These are phyloP conservation scores for Sinocyclocheilus anshuiensis DNA, from an alignment of 2,113 vertebrate species.

Conservation along the genomic window DNA sequence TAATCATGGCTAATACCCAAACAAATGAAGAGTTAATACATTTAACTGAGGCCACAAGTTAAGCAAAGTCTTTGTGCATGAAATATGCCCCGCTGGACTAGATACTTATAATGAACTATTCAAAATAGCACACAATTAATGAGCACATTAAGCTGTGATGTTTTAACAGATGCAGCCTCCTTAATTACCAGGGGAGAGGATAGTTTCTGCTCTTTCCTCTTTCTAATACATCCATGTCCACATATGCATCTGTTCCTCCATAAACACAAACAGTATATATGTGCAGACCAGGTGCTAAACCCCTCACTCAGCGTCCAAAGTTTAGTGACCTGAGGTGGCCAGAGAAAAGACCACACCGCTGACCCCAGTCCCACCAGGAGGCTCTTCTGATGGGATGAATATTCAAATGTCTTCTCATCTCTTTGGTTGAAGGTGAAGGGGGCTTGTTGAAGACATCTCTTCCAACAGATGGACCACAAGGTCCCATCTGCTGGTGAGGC, in stretches of 20 bases:
- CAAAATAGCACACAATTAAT: constrained; percentile 52
- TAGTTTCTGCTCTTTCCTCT: constrained; percentile 20
- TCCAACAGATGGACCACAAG: constrained; percentile 89
- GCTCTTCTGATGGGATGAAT: constrained; percentile 77
- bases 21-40: background rate
- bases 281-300: constrained; percentile 33
- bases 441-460: constrained; percentile 91
- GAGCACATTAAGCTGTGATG: constrained; percentile 49
- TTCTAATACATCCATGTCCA: constrained; percentile 37
- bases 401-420: constrained; percentile 73
- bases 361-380: constrained; percentile 59
- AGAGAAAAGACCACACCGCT: constrained; percentile 24
- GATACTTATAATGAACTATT: constrained; percentile 46
- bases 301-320: constrained; percentile 44
- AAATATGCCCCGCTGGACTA: constrained; percentile 31
- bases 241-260: constrained; percentile 9
- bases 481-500: constrained; percentile 92
- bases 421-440: constrained; percentile 67
- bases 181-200: constrained; percentile 48
- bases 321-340: constrained; percentile 42
- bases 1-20: background rate
- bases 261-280: constrained; percentile 14
- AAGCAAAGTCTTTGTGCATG: constrained; percentile 26
- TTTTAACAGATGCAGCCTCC: constrained; percentile 53
- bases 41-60: constrained; percentile 11